Conservation (phyloP, 2,888 invertebrate genomes). For the Noctuana brunneofusca region DNA sequence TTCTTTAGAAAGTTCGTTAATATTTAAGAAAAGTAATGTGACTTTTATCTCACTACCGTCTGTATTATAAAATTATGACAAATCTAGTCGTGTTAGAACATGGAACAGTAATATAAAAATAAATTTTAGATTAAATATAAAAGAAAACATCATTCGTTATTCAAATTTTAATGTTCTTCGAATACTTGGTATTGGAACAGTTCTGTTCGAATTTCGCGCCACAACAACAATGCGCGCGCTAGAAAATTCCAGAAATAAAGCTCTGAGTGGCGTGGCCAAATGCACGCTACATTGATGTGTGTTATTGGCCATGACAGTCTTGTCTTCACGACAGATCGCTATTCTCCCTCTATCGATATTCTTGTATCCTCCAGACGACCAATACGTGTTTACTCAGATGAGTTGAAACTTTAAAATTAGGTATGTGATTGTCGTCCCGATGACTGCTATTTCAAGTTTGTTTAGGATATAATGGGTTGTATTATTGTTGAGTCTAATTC, state of each 20-base stretch:
- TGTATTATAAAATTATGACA: too few relatives aligned
- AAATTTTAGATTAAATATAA: too few relatives aligned
- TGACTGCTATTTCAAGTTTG: constrained; percentile 21
- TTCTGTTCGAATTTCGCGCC: constrained; percentile 1
- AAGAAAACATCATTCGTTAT: neutral
- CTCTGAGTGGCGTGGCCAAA: constrained; percentile 70
- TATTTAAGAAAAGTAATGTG: too few relatives aligned
- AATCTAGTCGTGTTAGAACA: too few relatives aligned
- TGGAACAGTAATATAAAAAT: too few relatives aligned
- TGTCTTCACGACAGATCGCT: constrained; percentile 53
- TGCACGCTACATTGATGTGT: constrained; percentile 75
- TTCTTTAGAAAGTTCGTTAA: too few relatives aligned
- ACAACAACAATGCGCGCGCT: constrained; percentile 36
- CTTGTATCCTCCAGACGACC: constrained; percentile 55
- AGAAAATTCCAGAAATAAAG: constrained; percentile 65
- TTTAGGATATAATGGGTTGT: constrained; percentile 29
- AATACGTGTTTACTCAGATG: constrained; percentile 76
- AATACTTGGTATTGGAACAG: neutral
- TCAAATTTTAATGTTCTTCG: neutral
- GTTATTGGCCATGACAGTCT: constrained; percentile 77
- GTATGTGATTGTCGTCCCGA: constrained; percentile 31
- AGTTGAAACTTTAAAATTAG: constrained; percentile 72
- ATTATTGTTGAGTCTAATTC: constrained; percentile 23
- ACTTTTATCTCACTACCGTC: too few relatives aligned
- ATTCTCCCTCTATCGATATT: constrained; percentile 67